These are phyloP conservation scores for Coenonympha glycerion DNA, from an alignment of 2,888 invertebrate species.

Conservation along the genomic window DNA sequence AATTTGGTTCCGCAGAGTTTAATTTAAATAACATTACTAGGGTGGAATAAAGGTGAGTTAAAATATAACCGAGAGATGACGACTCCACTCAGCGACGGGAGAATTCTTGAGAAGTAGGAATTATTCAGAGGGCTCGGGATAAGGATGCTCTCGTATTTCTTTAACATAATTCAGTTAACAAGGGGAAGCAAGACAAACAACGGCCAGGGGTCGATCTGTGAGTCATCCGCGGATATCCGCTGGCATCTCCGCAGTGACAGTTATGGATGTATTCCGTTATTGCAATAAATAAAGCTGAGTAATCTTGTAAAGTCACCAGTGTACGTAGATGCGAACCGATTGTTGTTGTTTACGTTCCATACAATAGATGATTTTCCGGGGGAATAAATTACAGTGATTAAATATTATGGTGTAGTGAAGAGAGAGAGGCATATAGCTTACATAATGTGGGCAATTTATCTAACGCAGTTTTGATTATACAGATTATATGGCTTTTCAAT, in stretches of 20 bases:
- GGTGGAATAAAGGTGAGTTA: conserved; percentile 27
- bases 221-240: conserved; percentile 64
- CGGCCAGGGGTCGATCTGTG: conserved; percentile 47
- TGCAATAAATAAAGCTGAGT: conserved; percentile 39
- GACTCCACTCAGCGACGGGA: conserved; percentile 26
- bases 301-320: conserved; percentile 11
- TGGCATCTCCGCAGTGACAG: conserved; percentile 50
- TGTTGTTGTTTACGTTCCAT: background rate
- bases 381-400: background rate
- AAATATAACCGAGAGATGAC: conserved; percentile 30
- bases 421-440: too few relatives aligned
- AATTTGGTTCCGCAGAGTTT: conserved; percentile 30
- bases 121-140: conserved; percentile 58
- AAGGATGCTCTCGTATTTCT: conserved; percentile 55
- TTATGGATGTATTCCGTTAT: conserved; percentile 59
- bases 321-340: too few relatives aligned
- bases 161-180: conserved; percentile 63
- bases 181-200: conserved; percentile 53
- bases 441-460: too few relatives aligned
- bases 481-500: too few relatives aligned
- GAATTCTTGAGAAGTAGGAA: conserved; percentile 51
- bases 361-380: background rate
- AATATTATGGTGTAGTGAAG: too few relatives aligned
- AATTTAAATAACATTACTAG: conserved; percentile 31
- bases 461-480: too few relatives aligned